A percentile compares a stretch with the other conserved stretches of the same genome.
Conservation (phyloP, 2,797 vertebrate genomes). For the Chelidonichthys spinosus region DNA sequence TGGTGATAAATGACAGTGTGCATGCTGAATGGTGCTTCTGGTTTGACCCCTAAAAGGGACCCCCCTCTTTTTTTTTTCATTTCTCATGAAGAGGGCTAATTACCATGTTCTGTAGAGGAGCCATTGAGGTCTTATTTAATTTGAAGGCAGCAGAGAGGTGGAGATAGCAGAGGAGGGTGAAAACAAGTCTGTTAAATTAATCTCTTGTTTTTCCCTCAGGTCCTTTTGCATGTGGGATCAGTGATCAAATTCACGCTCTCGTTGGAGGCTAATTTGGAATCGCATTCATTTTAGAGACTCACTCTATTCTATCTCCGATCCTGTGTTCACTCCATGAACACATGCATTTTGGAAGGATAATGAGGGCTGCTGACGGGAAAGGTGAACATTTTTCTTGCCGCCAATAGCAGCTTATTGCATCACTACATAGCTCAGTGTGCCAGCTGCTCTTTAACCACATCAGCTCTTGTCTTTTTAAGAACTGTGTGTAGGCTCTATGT, state of each 20-base stretch:
- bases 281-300: conserved; percentile 53
- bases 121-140: conserved; percentile 84
- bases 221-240: conserved; percentile 60
- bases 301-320: conserved; percentile 21
- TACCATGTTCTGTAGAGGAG: conserved; percentile 81
- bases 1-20: conserved; percentile 81
- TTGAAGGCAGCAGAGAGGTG: conserved; percentile 68
- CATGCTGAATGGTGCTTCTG: conserved; percentile 76
- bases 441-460: conserved; percentile 54
- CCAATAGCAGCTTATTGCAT: conserved; percentile 37
- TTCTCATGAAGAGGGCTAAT: conserved; percentile 81
- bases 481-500: conserved; percentile 29
- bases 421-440: conserved; percentile 30
- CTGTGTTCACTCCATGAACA: conserved; percentile 31
- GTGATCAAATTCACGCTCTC: conserved; percentile 73
- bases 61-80: conserved; percentile 63
- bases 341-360: conserved; percentile 19
- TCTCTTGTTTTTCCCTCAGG: conserved; percentile 70
- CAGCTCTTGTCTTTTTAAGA: conserved; percentile 42
- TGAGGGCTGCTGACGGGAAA: neutral
- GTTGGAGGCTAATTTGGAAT: conserved; percentile 67
- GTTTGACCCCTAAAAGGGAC: conserved; percentile 72
- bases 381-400: conserved; percentile 18
- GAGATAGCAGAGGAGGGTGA: conserved; percentile 54
- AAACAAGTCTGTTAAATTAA: conserved; percentile 72